phyloP scores from a whole-genome alignment of 2,888 invertebrate species.

The Anaspis maculata region DNA sequence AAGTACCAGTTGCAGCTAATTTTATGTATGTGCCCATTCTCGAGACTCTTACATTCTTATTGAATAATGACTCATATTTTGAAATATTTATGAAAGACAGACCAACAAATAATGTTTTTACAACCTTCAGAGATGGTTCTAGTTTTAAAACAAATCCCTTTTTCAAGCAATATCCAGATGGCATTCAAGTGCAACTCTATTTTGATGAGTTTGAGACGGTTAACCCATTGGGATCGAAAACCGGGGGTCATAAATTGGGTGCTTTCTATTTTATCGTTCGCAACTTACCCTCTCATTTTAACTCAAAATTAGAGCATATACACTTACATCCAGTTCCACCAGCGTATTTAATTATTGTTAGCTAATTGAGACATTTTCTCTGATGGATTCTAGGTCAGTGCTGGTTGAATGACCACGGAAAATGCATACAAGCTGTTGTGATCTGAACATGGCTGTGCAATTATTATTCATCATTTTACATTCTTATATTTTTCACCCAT shows the following conservation, averaged over 20 bases:
- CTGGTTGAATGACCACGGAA: too few relatives aligned
- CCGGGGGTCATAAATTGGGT: neutral
- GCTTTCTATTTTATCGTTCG: neutral
- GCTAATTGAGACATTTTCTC: too few relatives aligned
- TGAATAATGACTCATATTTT: constrained; percentile 1
- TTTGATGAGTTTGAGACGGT: constrained; percentile 20
- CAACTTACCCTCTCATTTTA: neutral
- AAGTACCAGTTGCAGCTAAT: constrained; percentile 1
- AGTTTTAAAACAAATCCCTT: neutral
- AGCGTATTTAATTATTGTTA: too few relatives aligned
- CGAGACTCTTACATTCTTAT: constrained; percentile 3
- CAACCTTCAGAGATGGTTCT: neutral
- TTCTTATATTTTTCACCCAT: too few relatives aligned
- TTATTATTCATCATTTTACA: neutral
- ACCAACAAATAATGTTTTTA: neutral
- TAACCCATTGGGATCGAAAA: neutral
- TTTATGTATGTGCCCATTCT: constrained; percentile 7
- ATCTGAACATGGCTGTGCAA: neutral
- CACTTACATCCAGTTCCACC: too few relatives aligned
- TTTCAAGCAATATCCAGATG: too few relatives aligned
- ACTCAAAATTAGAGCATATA: neutral
- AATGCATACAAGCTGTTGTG: too few relatives aligned
- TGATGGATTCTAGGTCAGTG: too few relatives aligned
- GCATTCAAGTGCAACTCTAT: constrained; percentile 13
- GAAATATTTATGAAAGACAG: neutral